A percentile compares a stretch with the other conserved stretches of the same genome.
Evolutionary conservation across 2,888 invertebrate species (phyloP).

Genomic region (Ophion costatus): DNA sequence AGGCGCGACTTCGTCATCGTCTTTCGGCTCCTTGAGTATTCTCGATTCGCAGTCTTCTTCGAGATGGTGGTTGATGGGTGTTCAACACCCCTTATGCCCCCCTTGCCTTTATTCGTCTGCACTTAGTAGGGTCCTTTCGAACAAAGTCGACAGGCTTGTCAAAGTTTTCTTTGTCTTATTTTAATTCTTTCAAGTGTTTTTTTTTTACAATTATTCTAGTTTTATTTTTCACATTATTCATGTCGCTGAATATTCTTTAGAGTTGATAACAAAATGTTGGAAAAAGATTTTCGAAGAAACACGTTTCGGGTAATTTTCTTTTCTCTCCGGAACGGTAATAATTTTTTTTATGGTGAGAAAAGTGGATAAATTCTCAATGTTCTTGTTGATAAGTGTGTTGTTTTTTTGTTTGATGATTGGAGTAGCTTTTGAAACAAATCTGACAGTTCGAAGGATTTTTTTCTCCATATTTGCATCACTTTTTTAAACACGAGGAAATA

Average conservation of each 20-base stretch:
- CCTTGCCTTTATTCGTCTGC: not conserved
- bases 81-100: not conserved
- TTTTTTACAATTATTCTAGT: not conserved
- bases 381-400: not conserved
- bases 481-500: not conserved
- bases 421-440: not conserved
- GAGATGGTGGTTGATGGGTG: slow-evolving; percentile 76
- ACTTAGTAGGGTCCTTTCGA: not conserved
- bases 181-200: not conserved
- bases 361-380: not conserved
- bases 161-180: slow-evolving; percentile 2
- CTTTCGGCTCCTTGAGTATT: slow-evolving; percentile 74
- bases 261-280: not conserved
- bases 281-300: not conserved
- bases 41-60: slow-evolving; percentile 75
- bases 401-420: not conserved
- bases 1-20: slow-evolving; percentile 48
- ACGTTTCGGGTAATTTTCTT: not conserved
- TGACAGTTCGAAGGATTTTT: not conserved
- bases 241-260: not conserved
- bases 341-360: too few relatives aligned
- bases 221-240: not conserved
- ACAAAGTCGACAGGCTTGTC: slow-evolving; percentile 6
- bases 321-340: not conserved
- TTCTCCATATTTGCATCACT: not conserved